Evolutionary conservation across 2,888 invertebrate species (phyloP).

Genomic region (Drosophila meridiana): DNA sequence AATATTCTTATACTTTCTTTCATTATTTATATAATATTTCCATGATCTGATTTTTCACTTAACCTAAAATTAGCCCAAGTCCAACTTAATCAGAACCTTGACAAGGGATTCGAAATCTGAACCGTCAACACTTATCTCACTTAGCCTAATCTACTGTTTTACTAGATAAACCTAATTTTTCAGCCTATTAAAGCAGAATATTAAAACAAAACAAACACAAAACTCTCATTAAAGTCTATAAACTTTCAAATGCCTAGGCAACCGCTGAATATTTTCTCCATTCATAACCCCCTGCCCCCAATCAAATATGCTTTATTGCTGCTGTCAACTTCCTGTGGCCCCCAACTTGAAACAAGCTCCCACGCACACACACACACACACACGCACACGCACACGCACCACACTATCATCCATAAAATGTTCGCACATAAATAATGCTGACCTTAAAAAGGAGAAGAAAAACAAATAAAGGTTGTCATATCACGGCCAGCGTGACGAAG

Average conservation of each 20-base stretch:
- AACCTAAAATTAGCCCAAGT: neutral
- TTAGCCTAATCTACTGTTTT: neutral
- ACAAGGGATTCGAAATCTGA: neutral
- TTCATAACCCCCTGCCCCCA: slow-evolving; percentile 10
- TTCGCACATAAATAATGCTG: slow-evolving; percentile 75
- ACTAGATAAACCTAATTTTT: neutral
- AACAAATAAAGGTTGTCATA: slow-evolving; percentile 59
- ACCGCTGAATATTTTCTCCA: slow-evolving; percentile 5
- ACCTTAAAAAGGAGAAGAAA: slow-evolving; percentile 61
- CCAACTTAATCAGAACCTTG: neutral
- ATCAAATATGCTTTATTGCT: slow-evolving; percentile 24
- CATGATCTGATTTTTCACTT: neutral
- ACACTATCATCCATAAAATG: slow-evolving; percentile 35
- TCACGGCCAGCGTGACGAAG: slow-evolving; percentile 46
- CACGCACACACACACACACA: neutral
- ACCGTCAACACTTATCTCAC: neutral
- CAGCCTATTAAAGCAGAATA: neutral
- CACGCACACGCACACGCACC: neutral
- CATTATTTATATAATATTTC: neutral
- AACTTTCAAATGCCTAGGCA: slow-evolving; percentile 1
- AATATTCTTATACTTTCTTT: neutral
- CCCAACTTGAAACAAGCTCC: slow-evolving; percentile 18
- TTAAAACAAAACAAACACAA: neutral
- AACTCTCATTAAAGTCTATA: neutral
- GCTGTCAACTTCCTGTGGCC: slow-evolving; percentile 7